These are phyloP conservation scores for Drosophila jambulina DNA, from an alignment of 1,140 invertebrate species.

Conservation along the genomic window DNA sequence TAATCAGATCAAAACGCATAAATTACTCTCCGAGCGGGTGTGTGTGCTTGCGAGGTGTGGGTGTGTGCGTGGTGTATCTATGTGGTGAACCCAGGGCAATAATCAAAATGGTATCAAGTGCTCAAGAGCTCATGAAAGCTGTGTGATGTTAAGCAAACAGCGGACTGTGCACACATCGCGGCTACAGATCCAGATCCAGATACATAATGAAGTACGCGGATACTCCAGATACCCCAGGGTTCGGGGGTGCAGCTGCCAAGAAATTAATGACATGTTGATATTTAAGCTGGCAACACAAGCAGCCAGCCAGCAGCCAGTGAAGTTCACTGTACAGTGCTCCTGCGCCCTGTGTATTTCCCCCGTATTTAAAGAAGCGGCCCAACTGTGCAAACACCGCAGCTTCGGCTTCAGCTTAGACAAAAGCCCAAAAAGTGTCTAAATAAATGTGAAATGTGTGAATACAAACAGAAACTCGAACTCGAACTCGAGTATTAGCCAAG, in stretches of 20 bases:
- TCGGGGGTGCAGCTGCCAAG: constrained; percentile 39
- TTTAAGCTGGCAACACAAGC: constrained; percentile 67
- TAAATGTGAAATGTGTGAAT: constrained; percentile 54
- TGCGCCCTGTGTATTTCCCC: constrained; percentile 14
- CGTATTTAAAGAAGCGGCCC: constrained; percentile 41
- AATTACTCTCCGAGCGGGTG: background rate
- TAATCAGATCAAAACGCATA: constrained; percentile 13
- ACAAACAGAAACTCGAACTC: constrained; percentile 26
- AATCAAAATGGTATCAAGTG: constrained; percentile 48
- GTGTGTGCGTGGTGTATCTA: constrained; percentile 18
- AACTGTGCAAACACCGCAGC: constrained; percentile 70
- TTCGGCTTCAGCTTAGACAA: constrained; percentile 55
- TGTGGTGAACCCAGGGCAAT: constrained; percentile 34
- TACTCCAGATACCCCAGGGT: constrained; percentile 1
- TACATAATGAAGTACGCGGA: constrained; percentile 13
- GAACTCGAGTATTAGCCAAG: constrained; percentile 32
- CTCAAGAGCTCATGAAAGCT: constrained; percentile 38
- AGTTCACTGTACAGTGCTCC: constrained; percentile 26
- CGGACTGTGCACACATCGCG: constrained; percentile 31
- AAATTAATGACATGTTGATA: constrained; percentile 70
- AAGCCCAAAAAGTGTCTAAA: constrained; percentile 49
- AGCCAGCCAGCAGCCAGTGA: constrained; percentile 32
- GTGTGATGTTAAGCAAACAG: constrained; percentile 40
- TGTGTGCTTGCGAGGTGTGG: background rate
- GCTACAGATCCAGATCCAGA: constrained; percentile 29